Evolutionary conservation across 2,797 vertebrate genomes (phyloP), one percentile per base, ranked within the genome.

Genomic region (Choloepus didactylus): DNA sequence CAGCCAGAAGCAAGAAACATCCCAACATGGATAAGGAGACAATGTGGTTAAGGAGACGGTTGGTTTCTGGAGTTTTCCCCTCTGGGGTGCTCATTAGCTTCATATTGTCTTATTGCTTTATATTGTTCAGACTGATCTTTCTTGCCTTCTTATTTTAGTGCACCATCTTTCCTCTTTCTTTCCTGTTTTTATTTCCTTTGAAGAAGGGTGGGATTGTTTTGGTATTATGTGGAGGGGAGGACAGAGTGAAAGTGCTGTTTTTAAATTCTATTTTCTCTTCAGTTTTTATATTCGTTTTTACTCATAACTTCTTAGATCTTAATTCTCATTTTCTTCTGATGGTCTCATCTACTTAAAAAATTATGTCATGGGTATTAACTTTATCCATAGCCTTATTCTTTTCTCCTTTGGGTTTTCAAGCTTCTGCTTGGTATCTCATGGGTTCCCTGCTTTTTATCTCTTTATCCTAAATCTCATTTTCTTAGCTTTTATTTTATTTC

Each of bases 401-500:
- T 44, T 67, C 62, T 79, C 16, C 41, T 67, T 67, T 56, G 70
- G 38, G 49, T 60, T 59, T 46, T 51, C 60, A 41, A 62, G 14
- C 56, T 86, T 70, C 64, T 31, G 41, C 70, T 15, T 41, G 49
- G 41, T 75, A 14, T 41, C 31, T n/a, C 69, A 3, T 11, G 6
- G 67, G 29, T 49, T 49, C 76, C 87, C 31, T 66, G 66, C 31
- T 72, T 86, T 84, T 86, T 38, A 35, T 69, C 75, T 69, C 69
- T 93, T 73, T 69, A 67, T 46, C 73, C 18, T 69, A 44, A 76
- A 41, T 38, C 49, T 88, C 84, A 86, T 62, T 94, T 93, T 93
- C 31, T 5, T 46, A 16, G n/a, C 27, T 94, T 80, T 87, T 56
- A 60, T 56, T 67, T 76, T 79, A 27, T 51, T 72, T 69, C 88